Evolutionary conservation across 2,888 invertebrate genomes (phyloP), one percentile per base, ranked within the genome.

Genomic region (Parnassius orleans): DNA sequence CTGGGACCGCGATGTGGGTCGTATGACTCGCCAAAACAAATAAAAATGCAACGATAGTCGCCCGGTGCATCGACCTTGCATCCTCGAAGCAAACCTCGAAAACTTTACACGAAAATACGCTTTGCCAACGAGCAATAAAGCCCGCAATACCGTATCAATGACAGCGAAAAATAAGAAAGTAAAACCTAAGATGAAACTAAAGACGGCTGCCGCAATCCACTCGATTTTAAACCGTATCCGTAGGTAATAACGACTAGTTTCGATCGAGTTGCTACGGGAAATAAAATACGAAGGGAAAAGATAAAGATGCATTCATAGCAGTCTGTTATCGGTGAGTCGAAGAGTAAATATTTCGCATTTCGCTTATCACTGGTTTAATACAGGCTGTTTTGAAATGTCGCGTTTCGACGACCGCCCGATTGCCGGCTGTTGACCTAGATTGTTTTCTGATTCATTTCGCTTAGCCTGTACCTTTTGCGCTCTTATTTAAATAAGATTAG

Each of bases 21-120:
- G 90, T 77, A 80, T 83, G 83, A 85, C 85, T 85, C 84, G 82
- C 88, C 87, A 87, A 87, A 90, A 90, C 89, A 91, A 90, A 90
- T 88, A 88, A 90, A 90, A 91, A 88, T 86, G 83, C 86, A 82
- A 74, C 85, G 86, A 89, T 88, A 88, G 87, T 77, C 84, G 77
- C 79, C 70, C 82, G 77, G 91, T 87, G 89, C 91, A 90, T 81
- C 83, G 90, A 90, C 91, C 91, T 89, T 86, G 85, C 84, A 84
- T 86, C 86, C 83, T 82, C 77, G 67, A 67, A 67, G 69, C 69
- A 68, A 68, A 65, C 65, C 56, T 60, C 63, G 60, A 64, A 64
- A 65, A 60, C 63, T 59, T 63, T 77, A 75, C 69, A 66, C 76
- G 67, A 77, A 76, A 77, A 68, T 69, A 64, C 71, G 73, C 77